Evolutionary conservation across 1,140 invertebrate genomes (phyloP).

Genomic region (Aphidius gifuensis): DNA sequence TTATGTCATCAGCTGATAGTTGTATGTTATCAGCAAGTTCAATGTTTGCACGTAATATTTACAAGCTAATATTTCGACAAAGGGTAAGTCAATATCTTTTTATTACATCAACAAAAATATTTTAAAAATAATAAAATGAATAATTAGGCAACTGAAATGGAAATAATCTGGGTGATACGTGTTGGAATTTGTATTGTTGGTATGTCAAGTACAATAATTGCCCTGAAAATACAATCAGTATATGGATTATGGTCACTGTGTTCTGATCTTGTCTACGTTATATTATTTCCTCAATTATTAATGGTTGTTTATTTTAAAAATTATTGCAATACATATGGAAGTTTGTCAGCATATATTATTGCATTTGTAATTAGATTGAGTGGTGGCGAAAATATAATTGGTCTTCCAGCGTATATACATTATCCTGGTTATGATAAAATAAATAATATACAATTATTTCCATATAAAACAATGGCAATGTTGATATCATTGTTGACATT

Average conservation of each 20-base stretch:
- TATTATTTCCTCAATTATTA: conserved; percentile 95
- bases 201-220: conserved; percentile 89
- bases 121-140: conserved; percentile 1
- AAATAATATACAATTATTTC: conserved; percentile 73
- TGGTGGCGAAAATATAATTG: conserved; percentile 84
- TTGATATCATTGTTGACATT: conserved; percentile 75
- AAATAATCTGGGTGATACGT: conserved; percentile 98
- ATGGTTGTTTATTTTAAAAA: conserved; percentile 95
- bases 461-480: conserved; percentile 91
- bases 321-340: conserved; percentile 95
- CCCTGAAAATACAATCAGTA: conserved; percentile 92
- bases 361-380: conserved; percentile 82
- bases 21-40: conserved; percentile 94
- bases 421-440: conserved; percentile 82
- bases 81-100: conserved; percentile 58
- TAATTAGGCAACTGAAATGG: conserved; percentile 82
- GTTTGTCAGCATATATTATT: conserved; percentile 83
- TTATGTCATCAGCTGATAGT: conserved; percentile 98
- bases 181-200: conserved; percentile 91
- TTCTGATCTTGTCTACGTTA: conserved; percentile 96
- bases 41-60: conserved; percentile 98
- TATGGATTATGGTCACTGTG: conserved; percentile 98
- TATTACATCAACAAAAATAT: no score
- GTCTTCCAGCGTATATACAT: conserved; percentile 78
- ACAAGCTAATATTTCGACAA: conserved; percentile 93